phyloP scores from a whole-genome alignment of 2,113 vertebrate species.

The Malaclemys terrapin region DNA sequence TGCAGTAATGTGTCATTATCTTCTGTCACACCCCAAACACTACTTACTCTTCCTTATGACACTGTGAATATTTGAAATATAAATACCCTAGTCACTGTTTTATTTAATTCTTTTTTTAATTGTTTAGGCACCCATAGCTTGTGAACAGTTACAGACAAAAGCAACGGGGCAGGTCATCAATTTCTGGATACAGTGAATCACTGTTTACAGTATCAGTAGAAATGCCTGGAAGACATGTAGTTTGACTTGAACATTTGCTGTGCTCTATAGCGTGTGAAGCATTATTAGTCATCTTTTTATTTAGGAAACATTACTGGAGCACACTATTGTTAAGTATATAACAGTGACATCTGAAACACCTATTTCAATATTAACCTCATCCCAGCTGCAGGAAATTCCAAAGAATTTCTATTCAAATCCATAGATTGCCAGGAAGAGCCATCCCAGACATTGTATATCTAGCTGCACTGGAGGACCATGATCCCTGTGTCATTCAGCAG shows the following conservation, averaged over 20 bases:
- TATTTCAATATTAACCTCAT: not conserved
- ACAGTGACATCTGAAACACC: not conserved
- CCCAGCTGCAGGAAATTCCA: not conserved
- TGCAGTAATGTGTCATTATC: not conserved
- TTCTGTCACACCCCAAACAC: not conserved
- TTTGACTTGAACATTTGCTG: constrained; percentile 40
- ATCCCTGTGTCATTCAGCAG: not conserved
- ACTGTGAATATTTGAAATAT: not conserved
- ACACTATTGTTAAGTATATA: not conserved
- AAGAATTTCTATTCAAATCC: not conserved
- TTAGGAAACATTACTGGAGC: not conserved
- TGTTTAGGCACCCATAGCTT: not conserved
- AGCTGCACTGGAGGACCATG: not conserved
- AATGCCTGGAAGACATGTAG: constrained; percentile 15
- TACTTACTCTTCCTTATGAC: not conserved
- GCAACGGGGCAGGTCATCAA: not conserved
- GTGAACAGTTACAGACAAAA: not conserved
- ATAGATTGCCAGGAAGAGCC: not conserved
- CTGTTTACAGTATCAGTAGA: constrained; percentile 47
- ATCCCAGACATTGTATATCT: not conserved
- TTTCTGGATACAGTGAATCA: constrained; percentile 31
- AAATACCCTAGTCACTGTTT: not conserved
- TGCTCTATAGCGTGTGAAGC: not conserved
- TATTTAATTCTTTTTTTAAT: not conserved
- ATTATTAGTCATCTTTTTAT: constrained; percentile 41